These are phyloP conservation scores for Drosophila flavopinicola DNA, from an alignment of 2,888 invertebrate genomes.

Conservation along the genomic window DNA sequence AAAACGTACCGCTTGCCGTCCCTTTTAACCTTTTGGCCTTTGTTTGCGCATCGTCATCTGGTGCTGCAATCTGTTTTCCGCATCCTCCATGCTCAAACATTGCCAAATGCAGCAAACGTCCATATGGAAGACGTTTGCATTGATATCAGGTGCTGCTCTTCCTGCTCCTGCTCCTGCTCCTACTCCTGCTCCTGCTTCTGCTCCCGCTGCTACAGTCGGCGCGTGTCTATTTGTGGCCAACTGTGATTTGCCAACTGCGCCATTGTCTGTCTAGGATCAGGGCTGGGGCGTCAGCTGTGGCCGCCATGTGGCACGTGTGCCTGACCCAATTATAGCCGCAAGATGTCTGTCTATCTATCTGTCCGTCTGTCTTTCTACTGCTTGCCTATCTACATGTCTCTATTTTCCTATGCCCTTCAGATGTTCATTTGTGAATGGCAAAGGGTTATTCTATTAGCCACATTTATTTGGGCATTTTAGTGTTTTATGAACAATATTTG, in stretches of 20 bases:
- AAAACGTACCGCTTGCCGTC: conserved; percentile 36
- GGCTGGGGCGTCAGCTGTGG: conserved; percentile 56
- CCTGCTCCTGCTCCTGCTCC: conserved; percentile 5
- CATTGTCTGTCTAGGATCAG: conserved; percentile 33
- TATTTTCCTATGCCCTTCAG: not conserved
- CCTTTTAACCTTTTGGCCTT: conserved; percentile 56
- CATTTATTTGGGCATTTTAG: no score
- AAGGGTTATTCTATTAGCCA: not conserved
- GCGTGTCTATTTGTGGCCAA: conserved; percentile 76
- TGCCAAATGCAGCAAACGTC: conserved; percentile 65
- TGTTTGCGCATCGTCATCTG: conserved; percentile 67
- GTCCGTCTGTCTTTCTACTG: not conserved
- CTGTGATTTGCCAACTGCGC: conserved; percentile 68
- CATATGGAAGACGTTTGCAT: conserved; percentile 27
- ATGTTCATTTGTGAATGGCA: no score
- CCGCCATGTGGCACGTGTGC: conserved; percentile 50
- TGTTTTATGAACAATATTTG: no score
- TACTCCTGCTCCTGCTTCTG: not conserved
- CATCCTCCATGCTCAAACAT: conserved; percentile 70
- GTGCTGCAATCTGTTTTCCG: conserved; percentile 75
- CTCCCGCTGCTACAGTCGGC: conserved; percentile 28
- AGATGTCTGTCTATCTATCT: no score
- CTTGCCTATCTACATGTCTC: conserved; percentile 3
- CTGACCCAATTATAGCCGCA: conserved; percentile 46
- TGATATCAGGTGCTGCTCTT: conserved; percentile 51